Conservation (phyloP, 1,140 invertebrate species). For the Pogonognathellus flavescens region DNA sequence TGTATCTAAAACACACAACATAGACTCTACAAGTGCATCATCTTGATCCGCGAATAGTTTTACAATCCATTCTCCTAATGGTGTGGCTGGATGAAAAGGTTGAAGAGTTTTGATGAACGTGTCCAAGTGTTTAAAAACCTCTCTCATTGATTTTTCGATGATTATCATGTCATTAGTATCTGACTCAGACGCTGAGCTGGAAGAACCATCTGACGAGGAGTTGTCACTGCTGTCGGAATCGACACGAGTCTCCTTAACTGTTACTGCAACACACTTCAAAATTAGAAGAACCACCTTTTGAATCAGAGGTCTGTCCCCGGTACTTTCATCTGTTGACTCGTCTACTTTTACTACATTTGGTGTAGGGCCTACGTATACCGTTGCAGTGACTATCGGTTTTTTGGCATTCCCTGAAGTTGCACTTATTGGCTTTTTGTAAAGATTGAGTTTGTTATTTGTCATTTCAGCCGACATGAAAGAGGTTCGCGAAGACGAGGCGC, state of each 20-base stretch:
- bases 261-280: conserved; percentile 89
- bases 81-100: conserved; percentile 88
- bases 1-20: conserved; percentile 91
- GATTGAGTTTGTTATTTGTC: conserved; percentile 34
- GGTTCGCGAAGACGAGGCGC: not conserved
- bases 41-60: conserved; percentile 91
- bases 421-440: conserved; percentile 51
- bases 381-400: conserved; percentile 43
- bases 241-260: conserved; percentile 86
- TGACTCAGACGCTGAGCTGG: conserved; percentile 67
- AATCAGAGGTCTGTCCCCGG: conserved; percentile 77
- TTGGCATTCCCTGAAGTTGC: conserved; percentile 21
- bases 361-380: conserved; percentile 61
- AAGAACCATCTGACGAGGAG: conserved; percentile 70
- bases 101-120: conserved; percentile 83
- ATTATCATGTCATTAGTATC: conserved; percentile 87
- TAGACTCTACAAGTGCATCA: conserved; percentile 90
- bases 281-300: conserved; percentile 88
- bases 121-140: conserved; percentile 82
- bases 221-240: conserved; percentile 69
- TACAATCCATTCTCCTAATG: conserved; percentile 88
- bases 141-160: conserved; percentile 86
- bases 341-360: conserved; percentile 52
- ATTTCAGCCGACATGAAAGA: not conserved
- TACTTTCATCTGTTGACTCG: conserved; percentile 53